Evolutionary conservation across 2,888 invertebrate species (phyloP), one percentile per base, ranked within the genome.

Genomic region (Epirrhoe tristata): DNA sequence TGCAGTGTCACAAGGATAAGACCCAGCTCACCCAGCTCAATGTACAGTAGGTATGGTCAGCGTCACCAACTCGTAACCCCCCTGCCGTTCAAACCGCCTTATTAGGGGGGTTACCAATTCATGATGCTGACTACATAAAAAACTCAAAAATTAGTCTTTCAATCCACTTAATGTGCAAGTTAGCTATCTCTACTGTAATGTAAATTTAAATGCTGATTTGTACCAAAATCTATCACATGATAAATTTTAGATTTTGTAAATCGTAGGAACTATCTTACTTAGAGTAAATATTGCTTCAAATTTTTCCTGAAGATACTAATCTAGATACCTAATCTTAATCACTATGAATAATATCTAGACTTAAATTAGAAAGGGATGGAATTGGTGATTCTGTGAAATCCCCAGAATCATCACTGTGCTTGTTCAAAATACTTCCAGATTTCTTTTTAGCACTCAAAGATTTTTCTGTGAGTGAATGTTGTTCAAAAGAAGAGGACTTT

Each of bases 281-380:
- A 39, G 24, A 24, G 24, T 24, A 2, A 3, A 24, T 65, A 65
- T 69, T 66, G 61, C 53, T 69, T 55, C 51, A 53, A 34, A 60
- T 57, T 63, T 63, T 63, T 53, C 5, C 34, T 59, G 4, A 50
- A 24, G 14, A 8, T 39, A 58, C n/a, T 16, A 48, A n/a, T 52
- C 10, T 50, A 36, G 54, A 24, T 24, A 24, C 3, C 31, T 17
- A 31, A n/a, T 46, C 5, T 81, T 76, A 91, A 72, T 92, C 92
- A 85, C 91, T 92, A 79, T 92, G 91, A 71, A 91, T n/a, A n/a
- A n/a, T 87, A 74, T 93, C 91, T 63, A 92, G 83, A 76, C 93
- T 93, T 36, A 93, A 81, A 79, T 93, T 93, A 60, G 93, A 93
- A 36, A 93, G 74, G 32, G 92, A 93, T 32, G 91, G 92, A 66